Percentiles rank a stretch among this genome's conserved stretches.
phyloP scores from a whole-genome alignment of 37 sponge, comb jelly and placozoan species.

The Tethya wilhelma region DNA sequence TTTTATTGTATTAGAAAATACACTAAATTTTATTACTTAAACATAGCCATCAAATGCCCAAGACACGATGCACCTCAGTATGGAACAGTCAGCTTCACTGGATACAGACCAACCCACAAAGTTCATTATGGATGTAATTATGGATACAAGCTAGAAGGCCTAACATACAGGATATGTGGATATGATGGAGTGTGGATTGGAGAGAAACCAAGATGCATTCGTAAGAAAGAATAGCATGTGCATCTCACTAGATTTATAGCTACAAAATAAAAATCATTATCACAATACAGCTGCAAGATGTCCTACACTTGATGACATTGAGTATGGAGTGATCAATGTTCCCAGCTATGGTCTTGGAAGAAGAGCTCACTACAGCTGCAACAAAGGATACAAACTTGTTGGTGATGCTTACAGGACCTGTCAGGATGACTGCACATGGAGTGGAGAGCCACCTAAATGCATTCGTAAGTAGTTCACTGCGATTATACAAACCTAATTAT shows the following conservation, averaged over 20 bases:
- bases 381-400: conserved; percentile 5
- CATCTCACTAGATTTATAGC: too few species aligned
- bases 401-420: conserved; percentile 32
- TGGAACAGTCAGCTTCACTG: conserved; percentile 6
- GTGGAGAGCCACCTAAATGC: conserved; percentile 52
- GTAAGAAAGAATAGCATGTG: too few species aligned
- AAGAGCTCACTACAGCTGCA: conserved; percentile 5
- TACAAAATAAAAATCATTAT: too few species aligned
- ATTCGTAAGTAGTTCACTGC: conserved; percentile 36
- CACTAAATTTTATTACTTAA: background rate
- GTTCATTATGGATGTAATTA: conserved; percentile 41
- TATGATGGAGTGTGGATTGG: conserved; percentile 15
- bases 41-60: background rate
- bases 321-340: background rate
- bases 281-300: background rate
- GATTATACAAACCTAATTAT: background rate
- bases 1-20: background rate
- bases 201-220: conserved; percentile 11
- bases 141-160: too few species aligned
- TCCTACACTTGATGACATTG: background rate
- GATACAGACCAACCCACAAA: background rate
- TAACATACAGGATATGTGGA: background rate
- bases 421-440: conserved; percentile 37
- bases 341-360: background rate
- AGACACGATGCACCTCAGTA: background rate